Percentiles rank a stretch among this genome's conserved stretches.
phyloP scores from a whole-genome alignment of 2,888 invertebrate genomes.

The Gymnosoma rotundatum region DNA sequence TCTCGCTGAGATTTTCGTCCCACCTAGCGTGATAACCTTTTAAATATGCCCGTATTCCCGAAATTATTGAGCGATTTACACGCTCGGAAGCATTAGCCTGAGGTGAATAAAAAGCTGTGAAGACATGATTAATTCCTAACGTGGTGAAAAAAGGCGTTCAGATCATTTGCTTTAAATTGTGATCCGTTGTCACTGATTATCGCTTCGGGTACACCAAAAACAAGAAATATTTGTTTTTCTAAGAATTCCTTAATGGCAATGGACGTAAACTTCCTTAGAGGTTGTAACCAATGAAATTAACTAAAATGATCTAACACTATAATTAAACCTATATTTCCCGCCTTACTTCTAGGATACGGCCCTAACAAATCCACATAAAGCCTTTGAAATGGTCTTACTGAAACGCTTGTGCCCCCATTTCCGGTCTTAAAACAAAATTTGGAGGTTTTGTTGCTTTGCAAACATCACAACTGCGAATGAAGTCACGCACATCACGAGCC shows the following conservation, averaged over 20 bases:
- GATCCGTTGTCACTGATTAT: too few species aligned
- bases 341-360: not conserved
- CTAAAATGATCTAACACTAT: not conserved
- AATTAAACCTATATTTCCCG: not conserved
- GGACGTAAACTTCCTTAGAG: too few species aligned
- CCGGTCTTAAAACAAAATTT: not conserved
- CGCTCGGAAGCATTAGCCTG: not conserved
- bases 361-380: not conserved
- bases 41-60: not conserved
- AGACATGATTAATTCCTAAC: too few species aligned
- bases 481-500: not conserved
- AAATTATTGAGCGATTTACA: too few species aligned
- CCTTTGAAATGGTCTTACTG: not conserved
- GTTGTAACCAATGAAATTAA: too few species aligned
- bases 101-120: too few species aligned
- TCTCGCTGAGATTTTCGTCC: not conserved
- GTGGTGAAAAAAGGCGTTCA: too few species aligned
- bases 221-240: too few species aligned
- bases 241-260: too few species aligned
- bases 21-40: slow-evolving; percentile 6
- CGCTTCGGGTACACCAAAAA: too few species aligned
- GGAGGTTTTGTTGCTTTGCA: not conserved
- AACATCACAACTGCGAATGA: not conserved
- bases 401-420: not conserved
- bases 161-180: too few species aligned